Base-by-base conservation (phyloP, 1,140 invertebrate genomes). In the Scylla paramamosain region DNA sequence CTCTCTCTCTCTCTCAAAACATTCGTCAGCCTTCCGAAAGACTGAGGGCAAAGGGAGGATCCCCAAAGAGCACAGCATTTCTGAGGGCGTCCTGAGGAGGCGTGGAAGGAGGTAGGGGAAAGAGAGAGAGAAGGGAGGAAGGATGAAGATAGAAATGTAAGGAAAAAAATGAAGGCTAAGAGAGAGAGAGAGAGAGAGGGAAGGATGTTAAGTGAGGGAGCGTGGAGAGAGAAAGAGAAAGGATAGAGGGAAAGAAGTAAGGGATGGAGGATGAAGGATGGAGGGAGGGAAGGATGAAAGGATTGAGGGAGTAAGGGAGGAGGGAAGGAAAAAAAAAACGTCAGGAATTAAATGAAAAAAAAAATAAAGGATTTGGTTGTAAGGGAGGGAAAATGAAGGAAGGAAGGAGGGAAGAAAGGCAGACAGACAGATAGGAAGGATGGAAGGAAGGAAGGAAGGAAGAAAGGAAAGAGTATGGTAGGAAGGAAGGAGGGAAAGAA, bases 51-150 rank as follows among this genome's bases (percentile, higher is more conserved):
- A n/a, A n/a, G n/a, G n/a, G n/a, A n/a, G n/a, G n/a, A n/a, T n/a
- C n/a, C n/a, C n/a, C n/a, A n/a, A n/a, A n/a, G n/a, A n/a, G n/a
- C n/a, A n/a, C 14, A 52, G 14, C 14, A 52, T 52, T 14, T 52
- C 48, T 52, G 6, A 52, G 14, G 6, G 6, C 48, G n/a, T 52
- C 48, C 14, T 14, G 14, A 7, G 48, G 14, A 7, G 6, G 14
- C 48, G 6, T 6, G 14, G 6, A 7, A 52, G 48, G 48, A 14
- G 14, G 48, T 86, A 2, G n/a, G 83, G 32, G 83, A 86, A n/a
- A n/a, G 83, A 86, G 83, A 86, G 83, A 86, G 83, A n/a, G 83
- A 86, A 32, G 32, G 83, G 32, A 32, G 32, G n/a, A n/a, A 32
- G 32, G 83, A 86, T 10, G 32, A 12, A n/a, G 83, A 86, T 12